Conservation (phyloP, 37 sponge, comb jelly and placozoan genomes). For the Halichondria panicea region DNA sequence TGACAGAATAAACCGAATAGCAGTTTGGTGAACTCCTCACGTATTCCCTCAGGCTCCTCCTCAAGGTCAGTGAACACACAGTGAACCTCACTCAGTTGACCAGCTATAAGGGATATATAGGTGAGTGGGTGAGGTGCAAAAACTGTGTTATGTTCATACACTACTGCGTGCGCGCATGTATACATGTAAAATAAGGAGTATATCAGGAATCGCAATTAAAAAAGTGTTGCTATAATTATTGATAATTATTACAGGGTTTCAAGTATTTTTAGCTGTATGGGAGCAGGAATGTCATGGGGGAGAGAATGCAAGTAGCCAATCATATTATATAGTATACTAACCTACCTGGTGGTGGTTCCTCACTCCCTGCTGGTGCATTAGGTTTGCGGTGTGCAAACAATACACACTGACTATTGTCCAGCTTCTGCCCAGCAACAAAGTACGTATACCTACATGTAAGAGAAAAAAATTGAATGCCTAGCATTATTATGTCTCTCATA, state of each 20-base stretch:
- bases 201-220: too few relatives aligned
- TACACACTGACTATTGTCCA: slow-evolving; percentile 58
- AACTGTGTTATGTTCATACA: neutral
- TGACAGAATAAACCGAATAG: slow-evolving; percentile 17
- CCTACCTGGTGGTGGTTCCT: neutral
- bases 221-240: too few relatives aligned
- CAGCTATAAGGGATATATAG: slow-evolving; percentile 5
- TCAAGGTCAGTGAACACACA: slow-evolving; percentile 37
- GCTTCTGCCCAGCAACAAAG: slow-evolving; percentile 64
- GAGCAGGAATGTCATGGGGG: neutral
- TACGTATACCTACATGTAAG: slow-evolving; percentile 39
- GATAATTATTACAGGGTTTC: too few relatives aligned
- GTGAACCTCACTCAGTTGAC: slow-evolving; percentile 14
- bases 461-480: neutral
- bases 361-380: neutral
- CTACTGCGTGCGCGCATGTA: neutral
- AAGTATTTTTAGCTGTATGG: neutral
- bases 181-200: too few relatives aligned
- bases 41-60: slow-evolving; percentile 40
- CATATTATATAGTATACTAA: too few relatives aligned
- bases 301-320: neutral
- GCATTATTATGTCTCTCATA: neutral
- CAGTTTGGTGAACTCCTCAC: slow-evolving; percentile 50
- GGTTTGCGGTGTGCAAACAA: slow-evolving; percentile 33
- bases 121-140: neutral